phyloP scores from a whole-genome alignment of 2,797 vertebrate genomes.

The Euphonia xanthogaster region DNA sequence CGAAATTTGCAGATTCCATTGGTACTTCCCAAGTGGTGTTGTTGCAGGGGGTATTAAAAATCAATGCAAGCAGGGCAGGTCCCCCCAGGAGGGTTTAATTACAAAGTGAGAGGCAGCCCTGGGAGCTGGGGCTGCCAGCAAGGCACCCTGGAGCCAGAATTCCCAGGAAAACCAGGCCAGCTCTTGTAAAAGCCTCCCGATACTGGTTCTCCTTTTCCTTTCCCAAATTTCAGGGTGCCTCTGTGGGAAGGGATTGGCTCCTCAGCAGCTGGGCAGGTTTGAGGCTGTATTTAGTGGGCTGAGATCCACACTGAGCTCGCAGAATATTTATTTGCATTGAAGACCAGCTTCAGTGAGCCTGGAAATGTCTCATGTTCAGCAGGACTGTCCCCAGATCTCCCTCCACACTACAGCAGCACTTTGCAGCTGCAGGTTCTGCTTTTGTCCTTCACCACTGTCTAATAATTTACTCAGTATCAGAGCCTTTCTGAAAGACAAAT shows the following conservation, averaged over 20 bases:
- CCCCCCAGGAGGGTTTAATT: neutral
- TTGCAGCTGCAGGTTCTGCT: neutral
- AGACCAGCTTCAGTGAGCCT: neutral
- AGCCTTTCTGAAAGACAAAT: neutral
- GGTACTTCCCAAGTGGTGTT: neutral
- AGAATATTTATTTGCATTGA: accelerated
- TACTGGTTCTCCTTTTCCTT: accelerated
- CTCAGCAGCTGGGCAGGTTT: neutral
- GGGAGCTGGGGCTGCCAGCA: neutral
- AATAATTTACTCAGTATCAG: neutral
- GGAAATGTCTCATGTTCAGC: neutral
- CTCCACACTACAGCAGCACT: accelerated
- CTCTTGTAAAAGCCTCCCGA: accelerated
- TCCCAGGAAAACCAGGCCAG: neutral
- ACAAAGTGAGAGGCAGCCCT: neutral
- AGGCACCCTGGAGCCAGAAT: neutral
- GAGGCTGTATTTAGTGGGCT: accelerated
- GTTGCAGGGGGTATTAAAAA: neutral
- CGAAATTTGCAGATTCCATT: neutral
- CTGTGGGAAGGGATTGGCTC: accelerated
- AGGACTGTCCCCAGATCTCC: neutral
- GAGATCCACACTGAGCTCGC: neutral
- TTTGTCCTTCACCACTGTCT: neutral
- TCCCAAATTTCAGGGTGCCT: neutral
- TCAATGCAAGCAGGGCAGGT: neutral